A percentile compares a stretch with the other conserved stretches of the same genome.
phyloP scores from a whole-genome alignment of 1,140 invertebrate genomes.

The Psix sp. region DNA sequence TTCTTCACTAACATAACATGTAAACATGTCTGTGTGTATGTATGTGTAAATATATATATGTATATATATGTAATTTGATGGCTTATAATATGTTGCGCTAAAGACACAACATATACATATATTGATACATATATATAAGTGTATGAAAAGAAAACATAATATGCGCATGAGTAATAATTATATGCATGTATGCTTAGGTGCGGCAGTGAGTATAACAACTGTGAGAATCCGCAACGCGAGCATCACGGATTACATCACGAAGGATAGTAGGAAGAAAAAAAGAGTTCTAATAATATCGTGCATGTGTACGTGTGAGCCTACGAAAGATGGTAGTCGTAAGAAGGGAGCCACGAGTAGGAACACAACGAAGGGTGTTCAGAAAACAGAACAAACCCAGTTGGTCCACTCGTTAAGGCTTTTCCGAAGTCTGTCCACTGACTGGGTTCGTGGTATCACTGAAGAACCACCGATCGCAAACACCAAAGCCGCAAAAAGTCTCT shows the following conservation, averaged over 20 bases:
- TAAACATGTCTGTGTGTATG: constrained; percentile 71
- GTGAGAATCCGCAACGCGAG: constrained; percentile 62
- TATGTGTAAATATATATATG: constrained; percentile 64
- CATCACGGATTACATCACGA: constrained; percentile 56
- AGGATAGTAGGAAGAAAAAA: constrained; percentile 63
- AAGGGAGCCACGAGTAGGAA: constrained; percentile 51
- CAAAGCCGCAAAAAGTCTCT: constrained; percentile 41
- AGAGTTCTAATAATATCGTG: constrained; percentile 63
- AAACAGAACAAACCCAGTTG: constrained; percentile 73
- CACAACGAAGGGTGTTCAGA: constrained; percentile 68
- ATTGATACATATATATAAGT: constrained; percentile 66
- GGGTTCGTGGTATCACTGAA: constrained; percentile 62
- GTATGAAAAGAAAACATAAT: constrained; percentile 71
- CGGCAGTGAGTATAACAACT: constrained; percentile 77
- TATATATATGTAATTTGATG: constrained; percentile 49
- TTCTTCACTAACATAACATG: constrained; percentile 75
- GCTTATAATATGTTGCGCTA: constrained; percentile 64
- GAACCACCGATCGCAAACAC: constrained; percentile 57
- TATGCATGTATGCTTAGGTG: constrained; percentile 76
- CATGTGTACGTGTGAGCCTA: constrained; percentile 70
- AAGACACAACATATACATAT: constrained; percentile 68
- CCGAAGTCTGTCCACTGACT: constrained; percentile 67
- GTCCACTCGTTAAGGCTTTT: constrained; percentile 63
- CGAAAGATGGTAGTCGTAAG: constrained; percentile 67
- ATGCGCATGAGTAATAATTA: constrained; percentile 76